Conservation (phyloP, 2,797 vertebrate species). For the Bradypodion pumilum region DNA sequence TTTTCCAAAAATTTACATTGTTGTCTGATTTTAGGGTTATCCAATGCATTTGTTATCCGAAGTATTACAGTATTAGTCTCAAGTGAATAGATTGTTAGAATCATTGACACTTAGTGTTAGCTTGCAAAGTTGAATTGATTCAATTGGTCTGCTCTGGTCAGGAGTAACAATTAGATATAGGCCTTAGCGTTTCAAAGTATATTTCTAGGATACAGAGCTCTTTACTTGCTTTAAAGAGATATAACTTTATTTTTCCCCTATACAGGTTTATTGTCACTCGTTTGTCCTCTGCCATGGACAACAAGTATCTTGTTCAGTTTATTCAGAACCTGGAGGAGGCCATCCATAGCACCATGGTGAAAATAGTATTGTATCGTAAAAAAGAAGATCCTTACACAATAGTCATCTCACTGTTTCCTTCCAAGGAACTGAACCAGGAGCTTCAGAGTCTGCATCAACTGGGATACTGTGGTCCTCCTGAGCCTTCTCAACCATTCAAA, state of each 20-base stretch:
- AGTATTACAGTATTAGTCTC: neutral
- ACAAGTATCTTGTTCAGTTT: constrained; percentile 71
- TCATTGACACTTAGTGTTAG: too few relatives aligned
- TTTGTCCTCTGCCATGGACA: constrained; percentile 75
- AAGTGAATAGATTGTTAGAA: too few relatives aligned
- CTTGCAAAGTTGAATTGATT: too few relatives aligned
- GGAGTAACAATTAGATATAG: too few relatives aligned
- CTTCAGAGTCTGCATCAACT: constrained; percentile 73
- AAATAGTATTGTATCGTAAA: constrained; percentile 73
- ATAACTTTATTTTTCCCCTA: neutral
- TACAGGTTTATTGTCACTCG: constrained; percentile 83
- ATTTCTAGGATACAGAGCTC: neutral
- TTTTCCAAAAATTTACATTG: too few relatives aligned
- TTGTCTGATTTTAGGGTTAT: too few relatives aligned
- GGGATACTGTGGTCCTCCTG: constrained; percentile 74
- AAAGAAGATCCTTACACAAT: constrained; percentile 73
- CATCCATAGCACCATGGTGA: constrained; percentile 70
- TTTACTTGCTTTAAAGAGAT: neutral
- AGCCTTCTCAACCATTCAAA: constrained; percentile 77
- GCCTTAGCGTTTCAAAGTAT: neutral
- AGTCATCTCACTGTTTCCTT: constrained; percentile 75
- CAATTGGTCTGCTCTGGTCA: too few relatives aligned
- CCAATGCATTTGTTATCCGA: too few relatives aligned
- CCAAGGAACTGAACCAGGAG: constrained; percentile 79
- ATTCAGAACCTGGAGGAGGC: constrained; percentile 81